A percentile compares a stretch with the other conserved stretches of the same genome.
Conservation (phyloP, 1,140 invertebrate genomes). For the Aphidius ervi region DNA sequence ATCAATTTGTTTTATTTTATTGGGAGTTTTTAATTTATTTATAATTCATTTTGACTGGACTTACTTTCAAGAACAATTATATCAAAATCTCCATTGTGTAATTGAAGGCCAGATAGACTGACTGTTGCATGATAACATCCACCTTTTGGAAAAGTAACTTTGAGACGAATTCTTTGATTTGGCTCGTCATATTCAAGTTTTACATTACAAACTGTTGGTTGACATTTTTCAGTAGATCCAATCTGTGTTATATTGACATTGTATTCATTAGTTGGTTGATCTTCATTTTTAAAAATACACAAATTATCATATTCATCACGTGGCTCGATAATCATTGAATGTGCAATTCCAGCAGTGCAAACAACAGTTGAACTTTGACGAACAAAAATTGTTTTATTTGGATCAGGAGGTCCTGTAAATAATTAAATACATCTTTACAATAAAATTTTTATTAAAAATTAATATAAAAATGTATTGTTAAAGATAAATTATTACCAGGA, state of each 20-base stretch:
- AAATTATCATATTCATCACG: slow-evolving; percentile 86
- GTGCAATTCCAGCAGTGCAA: slow-evolving; percentile 71
- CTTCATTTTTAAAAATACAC: slow-evolving; percentile 62
- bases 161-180: slow-evolving; percentile 62
- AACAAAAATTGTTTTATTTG: slow-evolving; percentile 78
- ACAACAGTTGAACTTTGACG: slow-evolving; percentile 83
- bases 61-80: slow-evolving; percentile 83
- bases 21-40: background rate
- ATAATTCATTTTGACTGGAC: slow-evolving; percentile 40
- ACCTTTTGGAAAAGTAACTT: slow-evolving; percentile 64
- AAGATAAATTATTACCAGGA: slow-evolving; percentile 51
- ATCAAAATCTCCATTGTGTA: slow-evolving; percentile 89
- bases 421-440: slow-evolving; percentile 3
- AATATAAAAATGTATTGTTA: background rate
- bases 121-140: slow-evolving; percentile 82
- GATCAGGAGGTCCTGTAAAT: slow-evolving; percentile 72
- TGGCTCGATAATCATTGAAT: slow-evolving; percentile 81
- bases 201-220: slow-evolving; percentile 57
- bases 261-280: slow-evolving; percentile 63
- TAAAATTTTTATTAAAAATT: slow-evolving; percentile 5
- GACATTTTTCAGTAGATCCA: slow-evolving; percentile 47
- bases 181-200: slow-evolving; percentile 63
- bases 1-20: background rate
- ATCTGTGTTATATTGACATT: slow-evolving; percentile 54
- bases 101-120: slow-evolving; percentile 68